phyloP scores from a whole-genome alignment of 35 echinoderm and acorn worm genomes.

The Ophioderma brevispina region DNA sequence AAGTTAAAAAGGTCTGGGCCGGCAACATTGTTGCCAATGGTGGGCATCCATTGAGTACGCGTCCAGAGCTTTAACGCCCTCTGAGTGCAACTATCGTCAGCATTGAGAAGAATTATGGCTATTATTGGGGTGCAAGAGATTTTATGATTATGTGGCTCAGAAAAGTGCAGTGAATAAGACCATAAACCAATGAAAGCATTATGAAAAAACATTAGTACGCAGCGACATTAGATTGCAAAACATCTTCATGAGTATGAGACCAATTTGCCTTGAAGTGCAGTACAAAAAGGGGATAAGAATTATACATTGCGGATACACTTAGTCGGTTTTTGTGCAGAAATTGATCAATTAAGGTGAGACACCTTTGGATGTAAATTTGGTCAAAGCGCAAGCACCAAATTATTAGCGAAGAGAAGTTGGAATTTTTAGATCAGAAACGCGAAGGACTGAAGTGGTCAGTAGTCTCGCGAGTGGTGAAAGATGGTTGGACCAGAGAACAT shows the following conservation, averaged over 20 bases:
- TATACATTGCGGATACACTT: slow-evolving; percentile 57
- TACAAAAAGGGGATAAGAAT: slow-evolving; percentile 50
- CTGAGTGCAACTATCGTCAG: slow-evolving; percentile 55
- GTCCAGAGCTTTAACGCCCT: slow-evolving; percentile 54
- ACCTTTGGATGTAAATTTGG: slow-evolving; percentile 29
- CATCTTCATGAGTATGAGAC: slow-evolving; percentile 64
- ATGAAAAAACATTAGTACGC: slow-evolving; percentile 41
- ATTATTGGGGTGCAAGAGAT: slow-evolving; percentile 70
- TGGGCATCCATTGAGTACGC: slow-evolving; percentile 74
- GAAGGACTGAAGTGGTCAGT: neutral
- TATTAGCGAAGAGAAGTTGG: neutral
- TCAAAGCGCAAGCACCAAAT: neutral
- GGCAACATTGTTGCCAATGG: slow-evolving; percentile 62
- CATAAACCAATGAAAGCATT: slow-evolving; percentile 68
- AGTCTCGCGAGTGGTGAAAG: neutral
- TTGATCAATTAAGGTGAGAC: slow-evolving; percentile 4
- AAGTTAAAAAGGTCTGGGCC: no score
- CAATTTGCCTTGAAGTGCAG: no score
- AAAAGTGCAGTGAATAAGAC: slow-evolving; percentile 45
- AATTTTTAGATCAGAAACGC: slow-evolving; percentile 6
- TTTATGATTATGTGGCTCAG: slow-evolving; percentile 81
- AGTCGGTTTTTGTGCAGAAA: slow-evolving; percentile 51
- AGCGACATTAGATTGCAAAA: slow-evolving; percentile 71
- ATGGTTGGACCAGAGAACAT: neutral
- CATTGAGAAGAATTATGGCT: slow-evolving; percentile 78